Evolutionary conservation across 2,113 vertebrate species (phyloP), one percentile per base, ranked within the genome.

Genomic region (Hippocampus barbouri): DNA sequence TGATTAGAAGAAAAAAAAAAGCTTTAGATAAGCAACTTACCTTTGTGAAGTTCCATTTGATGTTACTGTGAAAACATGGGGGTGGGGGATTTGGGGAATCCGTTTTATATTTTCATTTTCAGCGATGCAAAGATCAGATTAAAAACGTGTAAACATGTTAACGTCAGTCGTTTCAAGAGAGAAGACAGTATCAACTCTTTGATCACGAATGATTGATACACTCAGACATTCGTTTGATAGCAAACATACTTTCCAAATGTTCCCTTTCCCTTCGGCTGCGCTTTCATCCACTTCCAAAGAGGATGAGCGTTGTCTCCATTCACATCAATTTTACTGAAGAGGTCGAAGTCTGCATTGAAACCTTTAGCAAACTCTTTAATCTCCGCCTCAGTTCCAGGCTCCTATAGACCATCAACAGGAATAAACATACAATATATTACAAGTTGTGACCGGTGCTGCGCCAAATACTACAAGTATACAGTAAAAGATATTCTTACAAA

Each of bases 21-120:
- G 8, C 38, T 63, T 20, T 9, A n/a, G 6, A 40, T 9, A 15
- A 54, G 5, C 4, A 45, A 66, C 69, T 87, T 92, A 98, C 97
- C 96, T 98, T 99, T 7, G 96, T 96, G 87, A 98, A 99, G 78
- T 98, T 99, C 97, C 97, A 99, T n/a, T 99, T 99, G 83, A 98
- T 98, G 77, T 92, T 94, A 2, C 97, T 99, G 79, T 9, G 20
- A 66, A 70, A 57, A n/a, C 27, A 34, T 25, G 25, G 18, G 47
- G 18, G 34, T 34, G 53, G 51, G 76, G 69, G 1, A 34, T 18
- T 16, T 34, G 53, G 51, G 76, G 69, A 0, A 61, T 18, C 27
- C 20, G 27, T 61, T 61, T 61, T 30, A 8, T 8, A 61, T 61
- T 6, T 14, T 25, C 23, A 59, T 25, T 59, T 34, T 8, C 16